phyloP scores from a whole-genome alignment of 2,888 invertebrate species.

The Trichogramma evanescens region DNA sequence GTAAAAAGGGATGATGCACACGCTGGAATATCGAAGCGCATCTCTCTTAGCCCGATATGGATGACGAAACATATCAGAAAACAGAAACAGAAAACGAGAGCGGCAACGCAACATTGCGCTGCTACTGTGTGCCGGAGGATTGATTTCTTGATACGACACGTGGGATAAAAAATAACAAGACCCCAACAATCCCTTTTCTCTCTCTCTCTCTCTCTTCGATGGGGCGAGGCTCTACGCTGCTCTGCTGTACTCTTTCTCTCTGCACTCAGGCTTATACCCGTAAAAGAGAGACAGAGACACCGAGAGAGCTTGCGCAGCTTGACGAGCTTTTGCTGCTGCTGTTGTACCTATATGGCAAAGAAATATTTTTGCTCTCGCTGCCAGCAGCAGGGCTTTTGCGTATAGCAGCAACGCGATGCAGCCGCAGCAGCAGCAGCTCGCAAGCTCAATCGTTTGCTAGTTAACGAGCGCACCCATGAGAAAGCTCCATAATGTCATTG shows the following conservation, averaged over 20 bases:
- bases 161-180: background rate
- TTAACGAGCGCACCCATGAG: too few species aligned
- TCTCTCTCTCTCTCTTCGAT: background rate
- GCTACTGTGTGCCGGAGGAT: background rate
- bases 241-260: background rate
- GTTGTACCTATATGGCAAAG: too few species aligned
- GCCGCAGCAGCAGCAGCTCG: too few species aligned
- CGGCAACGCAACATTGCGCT: slow-evolving; percentile 7
- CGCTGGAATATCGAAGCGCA: slow-evolving; percentile 17
- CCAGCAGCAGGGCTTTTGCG: too few species aligned
- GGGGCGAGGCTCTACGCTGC: background rate
- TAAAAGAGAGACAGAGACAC: background rate
- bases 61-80: slow-evolving; percentile 29
- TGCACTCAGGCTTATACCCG: too few species aligned
- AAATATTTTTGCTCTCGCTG: too few species aligned
- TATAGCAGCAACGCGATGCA: too few species aligned
- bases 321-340: background rate
- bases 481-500: too few species aligned
- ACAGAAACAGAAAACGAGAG: slow-evolving; percentile 4
- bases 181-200: background rate
- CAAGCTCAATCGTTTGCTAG: too few species aligned
- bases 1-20: slow-evolving; percentile 1
- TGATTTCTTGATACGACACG: too few species aligned
- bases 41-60: slow-evolving; percentile 21
- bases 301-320: slow-evolving; percentile 1